Base-by-base conservation (phyloP, 2,113 vertebrate genomes). In the Lontra canadensis region DNA sequence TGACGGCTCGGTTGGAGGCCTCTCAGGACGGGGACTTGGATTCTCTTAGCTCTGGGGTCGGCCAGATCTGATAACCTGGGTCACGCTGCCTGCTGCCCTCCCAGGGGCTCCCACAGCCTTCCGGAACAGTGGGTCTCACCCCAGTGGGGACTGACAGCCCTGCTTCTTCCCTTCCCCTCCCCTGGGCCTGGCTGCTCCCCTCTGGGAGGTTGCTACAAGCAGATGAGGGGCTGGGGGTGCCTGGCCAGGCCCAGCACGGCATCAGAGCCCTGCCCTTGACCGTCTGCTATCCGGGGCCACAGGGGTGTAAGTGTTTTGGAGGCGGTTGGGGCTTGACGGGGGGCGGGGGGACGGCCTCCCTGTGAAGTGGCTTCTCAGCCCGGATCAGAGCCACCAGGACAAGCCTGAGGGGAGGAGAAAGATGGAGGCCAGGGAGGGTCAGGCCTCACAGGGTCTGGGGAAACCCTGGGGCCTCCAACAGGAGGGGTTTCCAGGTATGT, bases 311-410 rank as follows among this genome's bases (percentile, higher is more conserved):
- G 17, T 57, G 69, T 36, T 14, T 11, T 49, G 9, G 61, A 63
- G 29, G 31, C 2, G 7, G 25, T 6, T 0, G 36, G 61, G 36
- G 31, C 55, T n/a, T 11, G 29, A 12, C 8, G 2, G 3, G 49
- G 49, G 29, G 36, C 14, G 49, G 29, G 52, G 14, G 44, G 13
- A 25, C 47, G 15, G 74, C 57, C 31, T 36, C 57, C 74, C 74
- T 4, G 42, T 14, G 26, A 78, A 76, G n/a, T 10, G 88, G 36
- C 29, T 23, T 65, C 74, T 79, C 74, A 39, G 34, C 25, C 59
- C 47, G 21, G 44, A 49, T 20, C n/a, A 61, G 42, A 47, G 78
- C 73, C n/a, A 7, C 55, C 31, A 21, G 74, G 74, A 49, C 6
- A 1, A 5, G 59, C 74, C 57, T 36, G 44, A 47, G 17, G 73